These are phyloP conservation scores for Rhyacophila brunnea DNA, from an alignment of 1,140 invertebrate species.

Conservation along the genomic window DNA sequence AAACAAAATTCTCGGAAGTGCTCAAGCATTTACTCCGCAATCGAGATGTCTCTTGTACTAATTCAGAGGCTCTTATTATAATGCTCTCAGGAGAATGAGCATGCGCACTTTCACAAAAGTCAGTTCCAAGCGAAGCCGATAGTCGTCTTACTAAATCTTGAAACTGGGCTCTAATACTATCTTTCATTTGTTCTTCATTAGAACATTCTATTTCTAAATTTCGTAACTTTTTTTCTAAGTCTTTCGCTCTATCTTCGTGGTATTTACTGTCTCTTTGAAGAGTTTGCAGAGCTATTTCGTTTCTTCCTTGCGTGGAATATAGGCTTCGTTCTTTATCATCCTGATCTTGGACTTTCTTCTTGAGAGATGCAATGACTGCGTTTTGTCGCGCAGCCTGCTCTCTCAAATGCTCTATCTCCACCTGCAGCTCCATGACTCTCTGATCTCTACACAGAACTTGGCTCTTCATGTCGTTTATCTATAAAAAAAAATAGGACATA, in stretches of 20 bases:
- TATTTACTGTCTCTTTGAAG: constrained; percentile 71
- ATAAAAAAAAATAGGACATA: constrained; percentile 17
- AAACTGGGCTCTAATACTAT: constrained; percentile 61
- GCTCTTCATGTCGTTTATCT: constrained; percentile 67
- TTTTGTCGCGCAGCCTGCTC: constrained; percentile 79
- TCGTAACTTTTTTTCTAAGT: constrained; percentile 70
- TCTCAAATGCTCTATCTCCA: constrained; percentile 69
- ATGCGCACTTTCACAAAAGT: constrained; percentile 62
- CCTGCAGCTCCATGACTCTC: constrained; percentile 64
- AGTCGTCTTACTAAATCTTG: constrained; percentile 69
- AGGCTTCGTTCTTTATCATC: constrained; percentile 72
- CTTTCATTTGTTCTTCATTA: constrained; percentile 66
- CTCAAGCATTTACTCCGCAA: constrained; percentile 58
- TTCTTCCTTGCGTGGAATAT: constrained; percentile 61
- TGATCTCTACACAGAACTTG: constrained; percentile 65
- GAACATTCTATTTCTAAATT: constrained; percentile 68
- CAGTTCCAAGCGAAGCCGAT: constrained; percentile 64
- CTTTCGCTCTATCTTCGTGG: constrained; percentile 72
- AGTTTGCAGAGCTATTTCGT: constrained; percentile 69
- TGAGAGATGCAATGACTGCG: constrained; percentile 73
- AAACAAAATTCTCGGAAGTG: constrained; percentile 61
- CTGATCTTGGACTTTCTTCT: constrained; percentile 74
- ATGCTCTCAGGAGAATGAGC: constrained; percentile 63
- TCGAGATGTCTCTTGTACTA: constrained; percentile 65
- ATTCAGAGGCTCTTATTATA: constrained; percentile 68